Evolutionary conservation across 2,888 invertebrate genomes (phyloP).

Genomic region (Onthophagus sagittarius): DNA sequence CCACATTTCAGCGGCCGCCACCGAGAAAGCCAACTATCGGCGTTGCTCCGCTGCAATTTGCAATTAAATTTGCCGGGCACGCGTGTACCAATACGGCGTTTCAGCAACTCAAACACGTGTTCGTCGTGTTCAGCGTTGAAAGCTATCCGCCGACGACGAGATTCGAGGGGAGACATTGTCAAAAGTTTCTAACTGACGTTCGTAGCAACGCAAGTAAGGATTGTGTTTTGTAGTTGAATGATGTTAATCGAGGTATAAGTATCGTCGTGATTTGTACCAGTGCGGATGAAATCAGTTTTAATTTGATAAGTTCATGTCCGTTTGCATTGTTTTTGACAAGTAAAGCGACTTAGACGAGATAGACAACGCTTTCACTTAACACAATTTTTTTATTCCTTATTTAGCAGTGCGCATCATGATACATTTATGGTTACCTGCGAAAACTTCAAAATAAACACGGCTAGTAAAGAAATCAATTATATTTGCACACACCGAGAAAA

Average conservation of each 20-base stretch:
- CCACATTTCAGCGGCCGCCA: neutral
- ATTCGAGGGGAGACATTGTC: neutral
- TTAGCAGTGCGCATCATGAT: no score
- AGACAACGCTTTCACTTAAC: no score
- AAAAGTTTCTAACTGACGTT: neutral
- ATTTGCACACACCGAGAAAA: no score
- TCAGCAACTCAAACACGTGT: neutral
- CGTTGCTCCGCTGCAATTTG: neutral
- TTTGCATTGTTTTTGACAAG: no score
- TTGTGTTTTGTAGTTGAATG: neutral
- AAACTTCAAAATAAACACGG: no score
- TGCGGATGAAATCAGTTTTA: no score
- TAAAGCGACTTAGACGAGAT: no score
- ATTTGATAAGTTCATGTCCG: no score
- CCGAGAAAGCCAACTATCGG: neutral
- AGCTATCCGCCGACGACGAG: neutral
- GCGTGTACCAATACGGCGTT: neutral
- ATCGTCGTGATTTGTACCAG: neutral
- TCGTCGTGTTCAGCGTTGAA: neutral
- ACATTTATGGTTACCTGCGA: no score
- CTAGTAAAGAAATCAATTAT: no score
- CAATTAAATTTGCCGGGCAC: neutral
- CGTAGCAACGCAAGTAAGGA: neutral
- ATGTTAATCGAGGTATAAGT: neutral
- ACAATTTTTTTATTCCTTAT: no score